These are phyloP conservation scores for Brachypodius melanocephalos DNA, from an alignment of 2,113 vertebrate species.

Conservation along the genomic window DNA sequence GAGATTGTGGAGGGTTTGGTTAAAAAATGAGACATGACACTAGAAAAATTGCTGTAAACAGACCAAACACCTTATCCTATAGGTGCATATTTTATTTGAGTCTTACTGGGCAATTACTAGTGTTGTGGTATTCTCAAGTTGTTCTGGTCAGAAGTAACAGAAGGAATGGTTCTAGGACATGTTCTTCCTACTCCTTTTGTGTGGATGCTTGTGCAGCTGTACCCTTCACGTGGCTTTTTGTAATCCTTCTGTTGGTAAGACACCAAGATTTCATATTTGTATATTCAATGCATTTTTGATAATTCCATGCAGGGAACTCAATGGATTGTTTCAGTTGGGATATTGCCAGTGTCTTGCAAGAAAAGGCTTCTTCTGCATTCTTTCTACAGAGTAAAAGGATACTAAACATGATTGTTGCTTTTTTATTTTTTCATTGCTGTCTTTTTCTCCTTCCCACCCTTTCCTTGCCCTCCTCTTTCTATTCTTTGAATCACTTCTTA, in stretches of 20 bases:
- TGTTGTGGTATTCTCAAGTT: not conserved
- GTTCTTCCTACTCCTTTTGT: not conserved
- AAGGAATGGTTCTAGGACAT: not conserved
- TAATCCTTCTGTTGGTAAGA: not conserved
- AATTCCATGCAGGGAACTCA: not conserved
- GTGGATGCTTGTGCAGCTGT: not conserved
- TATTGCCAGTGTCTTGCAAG: not conserved
- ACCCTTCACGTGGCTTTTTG: not conserved
- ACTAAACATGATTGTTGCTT: not conserved
- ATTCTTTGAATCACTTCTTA: not conserved
- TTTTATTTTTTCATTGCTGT: not conserved
- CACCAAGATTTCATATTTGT: not conserved
- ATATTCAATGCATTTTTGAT: not conserved
- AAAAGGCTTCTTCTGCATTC: not conserved
- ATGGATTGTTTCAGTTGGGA: not conserved
- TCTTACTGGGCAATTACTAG: not conserved
- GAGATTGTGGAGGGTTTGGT: not conserved
- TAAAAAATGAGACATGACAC: not conserved
- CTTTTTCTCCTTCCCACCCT: not conserved
- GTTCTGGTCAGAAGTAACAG: not conserved
- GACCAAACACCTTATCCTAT: not conserved
- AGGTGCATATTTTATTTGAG: not conserved
- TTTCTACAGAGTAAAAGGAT: not conserved
- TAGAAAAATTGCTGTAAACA: not conserved
- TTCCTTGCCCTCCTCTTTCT: not conserved